Base-by-base conservation (phyloP, 2,113 vertebrate genomes). In the Ictalurus punctatus region DNA sequence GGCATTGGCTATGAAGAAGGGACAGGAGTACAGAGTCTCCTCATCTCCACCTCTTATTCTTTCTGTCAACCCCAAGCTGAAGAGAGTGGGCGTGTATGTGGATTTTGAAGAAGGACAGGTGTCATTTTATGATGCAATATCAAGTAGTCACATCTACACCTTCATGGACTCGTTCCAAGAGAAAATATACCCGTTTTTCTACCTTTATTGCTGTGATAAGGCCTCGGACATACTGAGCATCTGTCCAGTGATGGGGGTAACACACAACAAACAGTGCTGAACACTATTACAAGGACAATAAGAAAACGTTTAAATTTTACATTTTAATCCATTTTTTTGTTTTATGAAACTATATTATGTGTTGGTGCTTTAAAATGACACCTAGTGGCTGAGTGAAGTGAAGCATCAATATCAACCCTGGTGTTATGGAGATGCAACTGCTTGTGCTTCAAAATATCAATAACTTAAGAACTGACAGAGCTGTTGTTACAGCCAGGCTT, bases 51-150 rank as follows among this genome's bases (percentile, higher is more conserved):
- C 95, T 0, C 3, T 91, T 4, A 76, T 92, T 23, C 95, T 97
- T 65, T 73, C 85, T 54, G 95, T 94, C 30, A 90, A 87, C 92
- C 91, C 91, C 92, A 96, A 88, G 63, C 96, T 95, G 74, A 95
- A 94, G 65, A 90, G 94, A 16, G 95, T 98, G 1, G 97, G 97
- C 0, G 94, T 98, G 19, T 98, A 97, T 56, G 91, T 98, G 92
- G 97, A 98, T 94, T 96, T 95, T 0, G 97, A 98, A 67, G 97
- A 96, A 10, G 97, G 97, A 1, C 95, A 96, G 5, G 90, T 98
- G 84, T 96, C 97, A 0, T 98, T 98, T 89, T 98, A 97, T 34
- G 96, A 98, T 1, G 94, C 94, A n/a, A 90, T 74, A 69, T 91
- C 91, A n/a, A 90, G 86, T 89, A 93, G 91, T 10, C 96, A 96